These are phyloP conservation scores for Lateolabrax maculatus DNA, from an alignment of 2,797 vertebrate genomes.

Conservation along the genomic window DNA sequence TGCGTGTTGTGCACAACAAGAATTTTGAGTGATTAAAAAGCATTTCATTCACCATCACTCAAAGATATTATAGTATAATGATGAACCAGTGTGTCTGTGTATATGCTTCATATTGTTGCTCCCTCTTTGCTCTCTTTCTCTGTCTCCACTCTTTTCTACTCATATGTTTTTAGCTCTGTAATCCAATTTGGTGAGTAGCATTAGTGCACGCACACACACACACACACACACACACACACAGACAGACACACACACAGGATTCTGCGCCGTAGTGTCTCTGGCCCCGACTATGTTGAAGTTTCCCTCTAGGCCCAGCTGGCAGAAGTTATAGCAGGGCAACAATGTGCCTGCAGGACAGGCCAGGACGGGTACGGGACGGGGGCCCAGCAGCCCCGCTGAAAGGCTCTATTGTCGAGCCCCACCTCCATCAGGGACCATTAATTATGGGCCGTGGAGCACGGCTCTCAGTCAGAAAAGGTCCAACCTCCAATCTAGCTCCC, in stretches of 20 bases:
- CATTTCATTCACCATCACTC: background rate
- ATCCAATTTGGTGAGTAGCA: conserved; percentile 87
- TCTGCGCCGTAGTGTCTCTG: conserved; percentile 72
- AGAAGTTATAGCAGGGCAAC: conserved; percentile 92
- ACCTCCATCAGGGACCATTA: conserved; percentile 94
- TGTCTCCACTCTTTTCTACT: conserved; percentile 53
- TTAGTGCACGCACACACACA: conserved; percentile 24
- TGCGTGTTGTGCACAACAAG: background rate
- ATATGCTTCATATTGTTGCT: conserved; percentile 20
- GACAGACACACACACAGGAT: conserved; percentile 28
- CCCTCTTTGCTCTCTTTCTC: conserved; percentile 26
- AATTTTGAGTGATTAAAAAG: background rate
- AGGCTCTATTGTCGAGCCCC: conserved; percentile 93
- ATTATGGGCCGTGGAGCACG: conserved; percentile 94
- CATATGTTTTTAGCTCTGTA: conserved; percentile 81
- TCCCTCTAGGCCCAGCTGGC: conserved; percentile 94
- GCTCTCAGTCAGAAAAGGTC: conserved; percentile 77
- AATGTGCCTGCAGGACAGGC: conserved; percentile 90
- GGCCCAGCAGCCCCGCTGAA: conserved; percentile 87
- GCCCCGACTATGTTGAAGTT: conserved; percentile 88
- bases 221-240: conserved; percentile 30
- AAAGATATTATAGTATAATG: background rate
- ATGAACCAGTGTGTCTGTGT: background rate
- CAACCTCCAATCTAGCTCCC: conserved; percentile 42
- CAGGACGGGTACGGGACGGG: conserved; percentile 70